phyloP scores from a whole-genome alignment of 2,888 invertebrate genomes.

The Leptinotarsa tumamoca region DNA sequence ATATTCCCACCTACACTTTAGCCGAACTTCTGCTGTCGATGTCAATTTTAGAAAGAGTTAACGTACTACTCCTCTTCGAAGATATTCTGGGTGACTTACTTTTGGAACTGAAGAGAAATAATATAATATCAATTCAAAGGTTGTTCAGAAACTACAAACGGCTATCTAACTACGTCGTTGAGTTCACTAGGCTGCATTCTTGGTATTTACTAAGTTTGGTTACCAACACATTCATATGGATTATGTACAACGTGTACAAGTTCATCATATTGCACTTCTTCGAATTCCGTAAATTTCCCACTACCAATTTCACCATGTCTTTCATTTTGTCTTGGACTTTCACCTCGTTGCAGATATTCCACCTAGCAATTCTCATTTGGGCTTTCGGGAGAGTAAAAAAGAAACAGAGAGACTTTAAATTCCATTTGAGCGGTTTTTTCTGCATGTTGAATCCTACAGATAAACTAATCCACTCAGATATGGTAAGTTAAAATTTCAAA shows the following conservation, averaged over 20 bases:
- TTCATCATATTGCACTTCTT: slow-evolving; percentile 36
- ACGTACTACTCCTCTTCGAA: slow-evolving; percentile 28
- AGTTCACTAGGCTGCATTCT: slow-evolving; percentile 31
- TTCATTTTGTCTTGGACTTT: slow-evolving; percentile 32
- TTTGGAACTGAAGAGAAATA: slow-evolving; percentile 18
- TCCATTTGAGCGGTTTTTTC: neutral
- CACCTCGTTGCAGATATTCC: slow-evolving; percentile 36
- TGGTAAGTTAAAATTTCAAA: slow-evolving; percentile 19
- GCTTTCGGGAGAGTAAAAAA: slow-evolving; percentile 23
- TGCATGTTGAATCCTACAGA: neutral
- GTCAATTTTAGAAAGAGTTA: slow-evolving; percentile 35
- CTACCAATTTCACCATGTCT: slow-evolving; percentile 41
- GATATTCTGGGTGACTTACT: slow-evolving; percentile 24
- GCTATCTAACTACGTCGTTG: slow-evolving; percentile 20
- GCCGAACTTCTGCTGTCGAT: slow-evolving; percentile 36
- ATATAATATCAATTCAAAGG: neutral
- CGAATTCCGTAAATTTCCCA: slow-evolving; percentile 34
- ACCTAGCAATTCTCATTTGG: slow-evolving; percentile 33
- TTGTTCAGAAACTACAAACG: slow-evolving; percentile 9
- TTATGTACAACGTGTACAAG: slow-evolving; percentile 44
- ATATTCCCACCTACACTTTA: slow-evolving; percentile 36
- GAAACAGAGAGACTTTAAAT: slow-evolving; percentile 31
- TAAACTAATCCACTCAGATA: slow-evolving; percentile 10
- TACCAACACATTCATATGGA: slow-evolving; percentile 42
- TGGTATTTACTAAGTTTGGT: slow-evolving; percentile 37